These are phyloP conservation scores for Lasiurus borealis DNA, from an alignment of 2,113 vertebrate genomes.

Conservation along the genomic window DNA sequence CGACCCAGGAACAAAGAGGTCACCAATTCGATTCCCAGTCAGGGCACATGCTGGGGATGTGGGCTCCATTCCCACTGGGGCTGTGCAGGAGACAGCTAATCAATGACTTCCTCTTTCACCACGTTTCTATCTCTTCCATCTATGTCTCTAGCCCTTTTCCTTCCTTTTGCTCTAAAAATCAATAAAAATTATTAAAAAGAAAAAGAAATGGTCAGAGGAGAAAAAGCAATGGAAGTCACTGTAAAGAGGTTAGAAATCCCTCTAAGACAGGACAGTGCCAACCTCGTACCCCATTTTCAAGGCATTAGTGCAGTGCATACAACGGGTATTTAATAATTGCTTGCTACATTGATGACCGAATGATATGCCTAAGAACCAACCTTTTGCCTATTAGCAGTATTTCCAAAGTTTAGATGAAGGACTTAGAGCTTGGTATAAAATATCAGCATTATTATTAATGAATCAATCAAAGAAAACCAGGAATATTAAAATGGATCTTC, in stretches of 20 bases:
- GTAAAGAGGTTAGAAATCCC: neutral
- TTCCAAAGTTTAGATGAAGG: neutral
- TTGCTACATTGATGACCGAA: neutral
- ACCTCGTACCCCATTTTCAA: neutral
- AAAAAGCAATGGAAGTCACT: neutral
- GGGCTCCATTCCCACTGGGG: no score
- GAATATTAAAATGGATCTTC: neutral
- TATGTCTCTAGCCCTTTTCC: no score
- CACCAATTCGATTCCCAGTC: no score
- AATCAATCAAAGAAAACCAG: neutral
- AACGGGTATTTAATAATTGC: neutral
- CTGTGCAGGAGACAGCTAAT: no score
- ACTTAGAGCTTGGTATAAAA: neutral
- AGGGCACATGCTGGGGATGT: no score
- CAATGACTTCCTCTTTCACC: no score
- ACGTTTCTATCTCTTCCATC: no score
- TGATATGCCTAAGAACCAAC: neutral
- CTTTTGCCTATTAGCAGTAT: neutral
- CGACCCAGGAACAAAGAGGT: no score
- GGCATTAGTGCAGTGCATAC: neutral
- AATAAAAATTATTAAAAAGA: neutral
- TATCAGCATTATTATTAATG: neutral
- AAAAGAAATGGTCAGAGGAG: neutral
- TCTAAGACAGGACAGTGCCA: neutral
- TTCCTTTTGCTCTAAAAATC: no score